Evolutionary conservation across 2,888 invertebrate species (phyloP).

Genomic region (Panopea generosa): DNA sequence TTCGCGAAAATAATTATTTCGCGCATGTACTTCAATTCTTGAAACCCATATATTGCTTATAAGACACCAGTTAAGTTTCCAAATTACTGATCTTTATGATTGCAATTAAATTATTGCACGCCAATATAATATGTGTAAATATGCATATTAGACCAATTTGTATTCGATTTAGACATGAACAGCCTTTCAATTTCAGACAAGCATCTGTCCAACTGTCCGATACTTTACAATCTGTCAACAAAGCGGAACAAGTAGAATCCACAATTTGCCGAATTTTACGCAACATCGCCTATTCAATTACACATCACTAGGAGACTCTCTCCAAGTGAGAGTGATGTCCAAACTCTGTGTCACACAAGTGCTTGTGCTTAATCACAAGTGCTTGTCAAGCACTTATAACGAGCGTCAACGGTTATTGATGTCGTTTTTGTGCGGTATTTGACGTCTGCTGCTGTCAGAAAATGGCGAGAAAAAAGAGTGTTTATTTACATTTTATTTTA

Average conservation of each 20-base stretch:
- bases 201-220: no score
- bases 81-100: no score
- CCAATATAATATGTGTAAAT: background rate
- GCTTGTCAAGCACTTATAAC: background rate
- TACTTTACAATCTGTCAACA: slow-evolving; percentile 11
- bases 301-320: slow-evolving; percentile 26
- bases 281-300: slow-evolving; percentile 45
- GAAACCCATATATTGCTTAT: no score
- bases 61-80: no score
- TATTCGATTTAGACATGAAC: no score
- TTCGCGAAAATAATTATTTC: no score
- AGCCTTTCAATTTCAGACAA: no score
- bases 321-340: slow-evolving; percentile 7
- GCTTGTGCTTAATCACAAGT: no score
- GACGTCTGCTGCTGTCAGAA: slow-evolving; percentile 24
- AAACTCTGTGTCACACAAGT: slow-evolving; percentile 10
- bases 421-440: background rate
- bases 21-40: no score
- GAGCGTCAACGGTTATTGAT: slow-evolving; percentile 18
- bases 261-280: slow-evolving; percentile 43
- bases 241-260: slow-evolving; percentile 12
- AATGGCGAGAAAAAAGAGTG: background rate
- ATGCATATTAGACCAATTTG: no score
- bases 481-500: background rate
- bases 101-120: slow-evolving; percentile 4